Base-by-base conservation (phyloP, 2,888 invertebrate species). In the Meteorus colon region DNA sequence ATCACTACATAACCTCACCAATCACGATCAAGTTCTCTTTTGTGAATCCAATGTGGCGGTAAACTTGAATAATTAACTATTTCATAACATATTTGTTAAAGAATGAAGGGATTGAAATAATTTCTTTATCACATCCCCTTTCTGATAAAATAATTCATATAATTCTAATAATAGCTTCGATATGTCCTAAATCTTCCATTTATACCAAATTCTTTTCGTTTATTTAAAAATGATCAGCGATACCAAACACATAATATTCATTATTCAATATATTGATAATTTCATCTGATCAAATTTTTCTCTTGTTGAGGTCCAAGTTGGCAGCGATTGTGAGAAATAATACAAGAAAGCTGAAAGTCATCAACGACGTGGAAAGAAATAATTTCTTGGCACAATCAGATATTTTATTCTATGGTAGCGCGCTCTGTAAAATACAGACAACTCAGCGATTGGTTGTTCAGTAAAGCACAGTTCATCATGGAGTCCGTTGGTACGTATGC, bases 401-500 rank as follows among this genome's bases (percentile, higher is more conserved):
- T 48, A n/a, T n/a, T 48, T n/a, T n/a, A 16, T 48, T n/a, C 48
- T 48, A 48, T 70, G 48, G 62, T 45, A 71, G 59, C 71, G 75
- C 68, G 27, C 70, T 66, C 59, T 60, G 71, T 63, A 29, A 34
- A 31, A 62, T 34, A 41, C 41, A 41, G 4, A 48, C 48, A n/a
- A 48, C 16, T 48, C 48, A 48, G n/a, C 14, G 16, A 48, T 48
- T 48, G 48, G 48, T 48, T 48, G 16, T 34, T n/a, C 37, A 55
- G 31, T 51, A 70, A 70, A 70, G 55, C 70, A 55, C 51, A 51
- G 37, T 84, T 80, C 85, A 86, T 86, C 86, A 86, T 86, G 86
- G 86, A 86, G 86, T 86, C 82, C 82, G 82, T 84, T 73, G 86
- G 86, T 86, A 85, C 73, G 86, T 84, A 79, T 76, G 78, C 72